Conservation (phyloP, 2,888 invertebrate species). For the Cheilosia variabilis region DNA sequence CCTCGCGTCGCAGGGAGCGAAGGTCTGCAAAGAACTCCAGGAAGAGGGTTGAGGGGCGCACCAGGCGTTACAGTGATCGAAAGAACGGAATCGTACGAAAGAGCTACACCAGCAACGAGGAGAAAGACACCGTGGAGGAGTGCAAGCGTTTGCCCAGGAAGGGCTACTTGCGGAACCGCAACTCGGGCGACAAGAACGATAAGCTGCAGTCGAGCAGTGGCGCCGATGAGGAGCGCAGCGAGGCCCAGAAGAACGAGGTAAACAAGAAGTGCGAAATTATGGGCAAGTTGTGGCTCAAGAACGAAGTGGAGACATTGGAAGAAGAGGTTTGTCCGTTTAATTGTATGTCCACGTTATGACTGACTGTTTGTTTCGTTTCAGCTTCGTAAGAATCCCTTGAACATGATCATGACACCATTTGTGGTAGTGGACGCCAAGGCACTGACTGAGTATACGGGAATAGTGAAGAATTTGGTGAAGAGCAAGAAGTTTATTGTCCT, state of each 20-base stretch:
- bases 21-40: constrained; percentile 81
- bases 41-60: constrained; percentile 82
- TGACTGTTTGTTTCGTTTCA: constrained; percentile 53
- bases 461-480: constrained; percentile 92
- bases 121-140: constrained; percentile 83
- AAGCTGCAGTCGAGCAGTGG: constrained; percentile 83
- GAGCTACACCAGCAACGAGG: constrained; percentile 83
- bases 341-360: background rate
- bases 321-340: constrained; percentile 85
- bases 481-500: constrained; percentile 93
- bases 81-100: constrained; percentile 82
- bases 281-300: constrained; percentile 94
- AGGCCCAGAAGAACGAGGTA: constrained; percentile 78
- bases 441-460: constrained; percentile 89
- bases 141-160: constrained; percentile 82
- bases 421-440: constrained; percentile 94
- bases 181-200: constrained; percentile 81
- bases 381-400: constrained; percentile 81
- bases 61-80: constrained; percentile 82
- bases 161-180: constrained; percentile 82
- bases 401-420: constrained; percentile 89
- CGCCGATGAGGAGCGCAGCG: constrained; percentile 83
- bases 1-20: constrained; percentile 81
- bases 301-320: constrained; percentile 94
- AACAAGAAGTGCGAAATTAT: constrained; percentile 85